Conservation (phyloP, 2,797 vertebrate genomes). For the Synaphobranchus kaupii region DNA sequence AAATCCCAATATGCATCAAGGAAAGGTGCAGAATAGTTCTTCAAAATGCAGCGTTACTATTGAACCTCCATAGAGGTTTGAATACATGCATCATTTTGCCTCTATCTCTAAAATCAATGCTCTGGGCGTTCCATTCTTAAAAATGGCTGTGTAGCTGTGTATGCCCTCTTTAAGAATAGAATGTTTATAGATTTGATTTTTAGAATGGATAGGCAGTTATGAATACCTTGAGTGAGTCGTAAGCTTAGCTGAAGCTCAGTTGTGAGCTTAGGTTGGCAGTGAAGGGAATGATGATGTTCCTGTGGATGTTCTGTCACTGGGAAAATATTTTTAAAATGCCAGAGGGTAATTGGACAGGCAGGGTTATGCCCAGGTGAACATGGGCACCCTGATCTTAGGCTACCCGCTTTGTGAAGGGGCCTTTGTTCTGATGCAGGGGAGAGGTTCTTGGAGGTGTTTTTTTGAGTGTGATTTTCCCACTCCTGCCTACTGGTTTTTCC, state of each 20-base stretch:
- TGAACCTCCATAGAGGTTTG: not conserved
- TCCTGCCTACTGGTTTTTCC: not conserved
- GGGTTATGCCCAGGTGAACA: not conserved
- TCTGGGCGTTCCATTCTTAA: not conserved
- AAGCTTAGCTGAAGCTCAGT: not conserved
- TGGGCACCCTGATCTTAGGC: slow-evolving; percentile 2
- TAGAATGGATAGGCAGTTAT: not conserved
- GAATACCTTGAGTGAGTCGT: not conserved
- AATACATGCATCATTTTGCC: not conserved
- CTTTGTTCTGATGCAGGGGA: slow-evolving; percentile 20
- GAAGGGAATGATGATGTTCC: not conserved
- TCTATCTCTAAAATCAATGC: not conserved
- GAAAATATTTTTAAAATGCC: slow-evolving; percentile 11
- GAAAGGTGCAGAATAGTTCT: not conserved
- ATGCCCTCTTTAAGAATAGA: not conserved
- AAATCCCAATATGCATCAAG: too few relatives aligned
- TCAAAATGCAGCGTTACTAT: not conserved
- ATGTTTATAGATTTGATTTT: not conserved
- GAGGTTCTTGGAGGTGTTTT: slow-evolving; percentile 16
- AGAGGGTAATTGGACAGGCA: not conserved
- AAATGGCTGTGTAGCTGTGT: not conserved
- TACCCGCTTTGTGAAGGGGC: not conserved
- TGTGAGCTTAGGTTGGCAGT: not conserved
- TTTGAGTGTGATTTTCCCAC: not conserved
- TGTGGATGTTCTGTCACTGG: slow-evolving; percentile 5